Base-by-base conservation (phyloP, 2,888 invertebrate genomes). In the Osmoderma eremita region DNA sequence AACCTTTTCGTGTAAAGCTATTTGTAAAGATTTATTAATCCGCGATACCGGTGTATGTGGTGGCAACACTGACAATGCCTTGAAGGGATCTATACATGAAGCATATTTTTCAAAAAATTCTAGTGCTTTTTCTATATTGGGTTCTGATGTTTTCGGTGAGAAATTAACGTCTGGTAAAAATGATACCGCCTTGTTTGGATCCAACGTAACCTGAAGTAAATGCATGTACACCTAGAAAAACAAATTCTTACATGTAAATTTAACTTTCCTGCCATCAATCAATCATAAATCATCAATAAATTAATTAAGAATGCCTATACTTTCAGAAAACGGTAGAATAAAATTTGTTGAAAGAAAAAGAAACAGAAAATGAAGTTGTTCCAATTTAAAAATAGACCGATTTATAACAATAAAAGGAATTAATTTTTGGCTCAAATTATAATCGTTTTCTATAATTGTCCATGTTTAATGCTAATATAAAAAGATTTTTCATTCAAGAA, bases 71-170 rank as follows among this genome's bases (percentile, higher is more conserved):
- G 91, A 86, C 62, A 96, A 80, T 0, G 91, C 91, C 83, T 92
- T 90, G 8, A 91, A 81, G 0, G 96, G 93, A 75, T 95, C 90
- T 75, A 98, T 93, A 81, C 91, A 90, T 8, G 88, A 87, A 0
- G 96, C 94, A 81, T 96, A 91, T 72, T 91, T 89, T 75, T 95
- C 92, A 39, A 98, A 83, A 64, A 98, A 84, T 71, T 87, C 84
- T 3, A 98, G 83, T 5, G 95, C 95, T 63, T 91, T 88, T 74
- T 92, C 90, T 42, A 93, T 81, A 80, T 97, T 93, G 0, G 93
- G 90, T 54, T 88, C 86, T 0, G 88, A 81, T 0, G 89, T 88
- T 74, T 88, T 87, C 45, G 86, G 88, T 78, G 89, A 88, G 63
- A 85, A 68, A 66, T 77, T 77, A 3, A 80, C 71, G 2, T 79